phyloP scores from a whole-genome alignment of 2,888 invertebrate species.

The Scaptomyza reducta region DNA sequence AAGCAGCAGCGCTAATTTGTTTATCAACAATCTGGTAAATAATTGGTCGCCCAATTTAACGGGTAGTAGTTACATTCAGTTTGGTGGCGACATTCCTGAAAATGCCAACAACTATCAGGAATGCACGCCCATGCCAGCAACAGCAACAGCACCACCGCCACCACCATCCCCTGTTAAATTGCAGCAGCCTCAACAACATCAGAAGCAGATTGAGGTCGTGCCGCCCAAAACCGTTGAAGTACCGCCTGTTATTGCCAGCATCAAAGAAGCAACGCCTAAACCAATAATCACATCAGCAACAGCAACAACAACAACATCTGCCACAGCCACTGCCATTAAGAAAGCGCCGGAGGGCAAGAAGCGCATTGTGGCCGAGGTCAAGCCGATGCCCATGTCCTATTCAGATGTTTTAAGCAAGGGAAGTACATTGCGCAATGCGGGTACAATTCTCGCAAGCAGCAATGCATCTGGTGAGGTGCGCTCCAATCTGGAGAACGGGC shows the following conservation, averaged over 20 bases:
- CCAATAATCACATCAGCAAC: slow-evolving; percentile 20
- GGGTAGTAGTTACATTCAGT: slow-evolving; percentile 81
- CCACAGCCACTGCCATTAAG: slow-evolving; percentile 41
- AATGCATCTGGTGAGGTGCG: slow-evolving; percentile 37
- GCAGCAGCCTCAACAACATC: slow-evolving; percentile 21
- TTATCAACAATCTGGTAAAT: slow-evolving; percentile 82
- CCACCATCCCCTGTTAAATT: slow-evolving; percentile 33
- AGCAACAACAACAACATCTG: slow-evolving; percentile 17
- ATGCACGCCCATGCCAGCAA: slow-evolving; percentile 14
- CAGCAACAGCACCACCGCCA: slow-evolving; percentile 10
- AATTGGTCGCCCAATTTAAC: slow-evolving; percentile 84
- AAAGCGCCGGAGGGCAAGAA: slow-evolving; percentile 80
- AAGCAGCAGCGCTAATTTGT: slow-evolving; percentile 76
- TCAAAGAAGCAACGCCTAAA: slow-evolving; percentile 12
- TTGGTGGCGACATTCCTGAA: slow-evolving; percentile 62
- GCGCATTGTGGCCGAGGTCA: slow-evolving; percentile 92
- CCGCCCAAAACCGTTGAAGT: slow-evolving; percentile 22
- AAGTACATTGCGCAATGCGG: slow-evolving; percentile 48
- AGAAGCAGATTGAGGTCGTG: slow-evolving; percentile 18
- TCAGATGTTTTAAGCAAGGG: slow-evolving; percentile 92
- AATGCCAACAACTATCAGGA: slow-evolving; percentile 39
- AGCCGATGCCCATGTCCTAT: slow-evolving; percentile 94
- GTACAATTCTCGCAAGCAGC: slow-evolving; percentile 23
- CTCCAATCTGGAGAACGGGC: slow-evolving; percentile 47
- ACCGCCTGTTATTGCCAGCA: slow-evolving; percentile 3